Percentiles rank a stretch among this genome's conserved stretches.
Conservation (phyloP, 2,113 vertebrate genomes). For the Leptocoma aspasia region DNA sequence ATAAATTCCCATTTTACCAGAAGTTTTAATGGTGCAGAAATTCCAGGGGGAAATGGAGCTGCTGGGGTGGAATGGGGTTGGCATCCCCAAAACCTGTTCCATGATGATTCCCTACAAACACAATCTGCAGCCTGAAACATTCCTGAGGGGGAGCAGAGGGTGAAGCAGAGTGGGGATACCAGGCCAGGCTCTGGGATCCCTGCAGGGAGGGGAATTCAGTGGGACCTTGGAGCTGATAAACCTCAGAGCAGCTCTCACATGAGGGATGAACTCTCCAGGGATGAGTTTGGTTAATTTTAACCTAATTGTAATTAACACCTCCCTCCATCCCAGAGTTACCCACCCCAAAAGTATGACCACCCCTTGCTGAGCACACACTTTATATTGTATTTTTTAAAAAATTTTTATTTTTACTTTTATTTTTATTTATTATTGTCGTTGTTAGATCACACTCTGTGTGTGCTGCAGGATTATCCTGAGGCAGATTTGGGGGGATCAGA, state of each 20-base stretch:
- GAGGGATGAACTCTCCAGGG: not conserved
- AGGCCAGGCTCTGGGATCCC: not conserved
- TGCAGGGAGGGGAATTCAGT: accelerated
- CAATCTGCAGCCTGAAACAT: not conserved
- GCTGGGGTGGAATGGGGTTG: not conserved
- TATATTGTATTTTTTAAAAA: too few species aligned
- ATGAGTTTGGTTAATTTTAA: too few species aligned
- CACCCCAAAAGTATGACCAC: accelerated
- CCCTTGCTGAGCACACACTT: too few species aligned
- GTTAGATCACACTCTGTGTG: too few species aligned
- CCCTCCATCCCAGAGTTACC: not conserved
- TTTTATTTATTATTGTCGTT: too few species aligned
- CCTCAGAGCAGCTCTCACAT: not conserved
- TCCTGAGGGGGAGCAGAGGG: not conserved
- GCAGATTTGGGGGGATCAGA: not conserved
- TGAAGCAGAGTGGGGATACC: accelerated
- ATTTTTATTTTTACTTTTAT: too few species aligned
- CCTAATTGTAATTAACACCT: too few species aligned
- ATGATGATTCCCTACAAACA: accelerated
- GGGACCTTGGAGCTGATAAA: not conserved
- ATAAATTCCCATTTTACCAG: accelerated
- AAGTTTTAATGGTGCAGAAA: accelerated
- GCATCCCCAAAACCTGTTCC: accelerated
- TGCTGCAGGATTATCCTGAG: not conserved
- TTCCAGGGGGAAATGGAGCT: accelerated